Percentiles rank a stretch among this genome's conserved stretches.
Conservation (phyloP, 2,797 vertebrate species). For the Hippoglossus hippoglossus region DNA sequence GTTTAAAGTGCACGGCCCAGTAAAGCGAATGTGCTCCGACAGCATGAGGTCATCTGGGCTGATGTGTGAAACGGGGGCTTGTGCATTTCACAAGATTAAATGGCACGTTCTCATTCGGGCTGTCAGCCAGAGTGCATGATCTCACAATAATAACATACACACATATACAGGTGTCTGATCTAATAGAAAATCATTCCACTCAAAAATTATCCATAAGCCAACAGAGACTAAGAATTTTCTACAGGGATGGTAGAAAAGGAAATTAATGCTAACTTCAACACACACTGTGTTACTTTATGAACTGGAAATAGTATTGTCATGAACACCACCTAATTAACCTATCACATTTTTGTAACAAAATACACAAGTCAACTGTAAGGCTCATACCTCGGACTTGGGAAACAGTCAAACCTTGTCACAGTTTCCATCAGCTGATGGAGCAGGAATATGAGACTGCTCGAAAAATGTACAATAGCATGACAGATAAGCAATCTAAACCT, state of each 20-base stretch:
- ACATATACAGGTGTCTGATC: conserved; percentile 19
- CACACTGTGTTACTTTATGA: too few relatives aligned
- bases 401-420: too few relatives aligned
- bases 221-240: conserved; percentile 13
- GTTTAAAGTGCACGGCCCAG: conserved; percentile 36
- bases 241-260: background rate
- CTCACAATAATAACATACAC: background rate
- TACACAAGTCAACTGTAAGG: too few relatives aligned
- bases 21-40: conserved; percentile 38
- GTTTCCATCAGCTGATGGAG: too few relatives aligned
- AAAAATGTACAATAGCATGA: too few relatives aligned
- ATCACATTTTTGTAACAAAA: too few relatives aligned
- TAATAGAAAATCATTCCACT: conserved; percentile 39
- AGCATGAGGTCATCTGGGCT: conserved; percentile 32
- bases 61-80: conserved; percentile 30
- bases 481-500: too few relatives aligned
- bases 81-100: conserved; percentile 44
- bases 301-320: too few relatives aligned
- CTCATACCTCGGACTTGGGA: too few relatives aligned
- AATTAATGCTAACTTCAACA: background rate
- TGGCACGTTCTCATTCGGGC: conserved; percentile 20
- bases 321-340: too few relatives aligned
- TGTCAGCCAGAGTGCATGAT: conserved; percentile 39
- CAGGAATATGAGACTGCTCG: too few relatives aligned
- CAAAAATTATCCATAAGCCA: conserved; percentile 32